Conservation (phyloP, 1,140 invertebrate genomes). For the Manduca sexta region DNA sequence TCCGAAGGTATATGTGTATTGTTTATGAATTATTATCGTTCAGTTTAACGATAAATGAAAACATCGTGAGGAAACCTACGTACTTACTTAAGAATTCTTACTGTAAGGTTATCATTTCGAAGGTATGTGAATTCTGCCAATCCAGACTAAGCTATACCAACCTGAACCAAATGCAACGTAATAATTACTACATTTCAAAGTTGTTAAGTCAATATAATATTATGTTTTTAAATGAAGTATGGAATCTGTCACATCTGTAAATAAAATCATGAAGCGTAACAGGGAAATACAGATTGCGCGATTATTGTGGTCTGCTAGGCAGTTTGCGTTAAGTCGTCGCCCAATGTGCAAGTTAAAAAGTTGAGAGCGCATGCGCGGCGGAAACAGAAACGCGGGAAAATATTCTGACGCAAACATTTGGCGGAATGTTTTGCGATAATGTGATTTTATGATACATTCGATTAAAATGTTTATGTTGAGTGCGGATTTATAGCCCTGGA, state of each 20-base stretch:
- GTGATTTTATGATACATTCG: neutral
- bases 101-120: too few relatives aligned
- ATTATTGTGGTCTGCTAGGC: conserved; percentile 21
- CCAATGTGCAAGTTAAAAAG: conserved; percentile 47
- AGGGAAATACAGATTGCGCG: conserved; percentile 23
- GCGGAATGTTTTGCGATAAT: conserved; percentile 1
- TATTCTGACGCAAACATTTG: neutral
- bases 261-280: conserved; percentile 20
- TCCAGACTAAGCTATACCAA: too few relatives aligned
- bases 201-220: too few relatives aligned
- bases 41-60: too few relatives aligned
- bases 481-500: neutral
- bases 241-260: conserved; percentile 12
- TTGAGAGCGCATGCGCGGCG: conserved; percentile 30
- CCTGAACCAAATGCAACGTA: too few relatives aligned
- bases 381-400: conserved; percentile 31
- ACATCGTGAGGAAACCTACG: too few relatives aligned
- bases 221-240: too few relatives aligned
- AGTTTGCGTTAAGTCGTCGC: conserved; percentile 39
- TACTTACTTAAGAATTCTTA: too few relatives aligned
- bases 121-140: too few relatives aligned
- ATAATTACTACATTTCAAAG: too few relatives aligned
- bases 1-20: too few relatives aligned
- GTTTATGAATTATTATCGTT: too few relatives aligned
- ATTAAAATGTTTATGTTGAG: neutral